Percentiles rank a stretch among this genome's conserved stretches.
Evolutionary conservation across 2,888 invertebrate species (phyloP).

Genomic region (Nomada lathburiana): DNA sequence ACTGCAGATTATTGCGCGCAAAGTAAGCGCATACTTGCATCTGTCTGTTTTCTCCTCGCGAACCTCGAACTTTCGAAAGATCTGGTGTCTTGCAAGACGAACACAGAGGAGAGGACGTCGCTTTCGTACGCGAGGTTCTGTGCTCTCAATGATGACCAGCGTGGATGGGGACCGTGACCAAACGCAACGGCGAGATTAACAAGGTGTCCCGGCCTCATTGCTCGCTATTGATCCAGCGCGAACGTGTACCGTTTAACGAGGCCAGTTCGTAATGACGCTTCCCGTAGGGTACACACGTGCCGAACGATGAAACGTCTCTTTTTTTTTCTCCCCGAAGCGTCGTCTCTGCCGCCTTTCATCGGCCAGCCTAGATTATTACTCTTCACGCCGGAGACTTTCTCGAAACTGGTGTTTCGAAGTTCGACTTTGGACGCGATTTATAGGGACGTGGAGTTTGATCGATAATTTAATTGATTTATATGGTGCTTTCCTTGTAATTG

Average conservation of each 20-base stretch:
- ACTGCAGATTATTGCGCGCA: too few species aligned
- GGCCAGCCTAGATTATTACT: constrained; percentile 30
- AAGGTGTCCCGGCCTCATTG: constrained; percentile 63
- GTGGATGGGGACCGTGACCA: constrained; percentile 66
- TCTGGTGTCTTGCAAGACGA: not conserved
- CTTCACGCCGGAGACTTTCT: not conserved
- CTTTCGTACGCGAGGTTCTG: constrained; percentile 48
- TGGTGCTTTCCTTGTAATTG: constrained; percentile 4
- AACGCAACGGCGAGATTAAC: constrained; percentile 61
- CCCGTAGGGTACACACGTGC: constrained; percentile 44
- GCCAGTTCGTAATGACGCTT: constrained; percentile 59
- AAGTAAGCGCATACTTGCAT: too few species aligned
- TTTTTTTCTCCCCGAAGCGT: constrained; percentile 1
- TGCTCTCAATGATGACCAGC: constrained; percentile 50
- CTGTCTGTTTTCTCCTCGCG: too few species aligned
- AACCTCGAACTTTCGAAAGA: not conserved
- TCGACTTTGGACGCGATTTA: constrained; percentile 28
- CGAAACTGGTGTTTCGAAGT: not conserved
- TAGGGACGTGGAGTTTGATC: constrained; percentile 32
- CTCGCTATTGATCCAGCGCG: constrained; percentile 57
- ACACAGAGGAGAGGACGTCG: constrained; percentile 18
- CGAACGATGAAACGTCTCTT: constrained; percentile 53
- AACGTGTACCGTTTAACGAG: constrained; percentile 69
- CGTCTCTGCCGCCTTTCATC: constrained; percentile 47
- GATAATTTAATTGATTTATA: constrained; percentile 41